A percentile compares a stretch with the other conserved stretches of the same genome.
Conservation (phyloP, 2,797 vertebrate species). For the Crenichthys baileyi region DNA sequence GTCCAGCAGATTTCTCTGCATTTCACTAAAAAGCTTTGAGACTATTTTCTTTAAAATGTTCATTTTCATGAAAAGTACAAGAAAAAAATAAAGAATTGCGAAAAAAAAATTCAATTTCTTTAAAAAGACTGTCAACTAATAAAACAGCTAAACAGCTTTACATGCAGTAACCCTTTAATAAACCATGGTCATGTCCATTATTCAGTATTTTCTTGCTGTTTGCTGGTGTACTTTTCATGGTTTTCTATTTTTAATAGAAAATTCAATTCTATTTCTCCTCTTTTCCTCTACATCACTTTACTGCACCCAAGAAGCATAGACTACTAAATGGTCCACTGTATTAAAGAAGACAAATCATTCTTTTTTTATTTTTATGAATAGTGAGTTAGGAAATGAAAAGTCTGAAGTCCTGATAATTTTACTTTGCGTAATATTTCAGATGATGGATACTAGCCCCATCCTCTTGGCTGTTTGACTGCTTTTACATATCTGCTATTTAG, state of each 20-base stretch:
- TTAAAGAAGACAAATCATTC: not conserved
- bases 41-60: not conserved
- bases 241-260: not conserved
- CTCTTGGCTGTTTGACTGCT: not conserved
- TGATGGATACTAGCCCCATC: not conserved
- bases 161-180: not conserved
- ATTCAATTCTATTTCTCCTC: not conserved
- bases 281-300: not conserved
- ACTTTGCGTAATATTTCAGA: constrained; percentile 1
- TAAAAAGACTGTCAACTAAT: constrained; percentile 2
- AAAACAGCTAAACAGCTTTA: constrained; percentile 6
- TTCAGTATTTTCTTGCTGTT: not conserved
- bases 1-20: not conserved
- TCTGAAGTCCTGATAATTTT: constrained; percentile 4
- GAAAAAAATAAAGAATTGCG: not conserved
- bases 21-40: not conserved
- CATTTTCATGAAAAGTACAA: not conserved
- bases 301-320: not conserved
- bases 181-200: not conserved
- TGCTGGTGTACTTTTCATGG: too few species aligned
- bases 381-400: not conserved
- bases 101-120: not conserved
- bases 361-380: not conserved
- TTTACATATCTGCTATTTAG: constrained; percentile 24
- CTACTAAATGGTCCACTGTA: too few species aligned